Base-by-base conservation (phyloP, 2,113 vertebrate genomes). In the Coptodon bakossiorum region DNA sequence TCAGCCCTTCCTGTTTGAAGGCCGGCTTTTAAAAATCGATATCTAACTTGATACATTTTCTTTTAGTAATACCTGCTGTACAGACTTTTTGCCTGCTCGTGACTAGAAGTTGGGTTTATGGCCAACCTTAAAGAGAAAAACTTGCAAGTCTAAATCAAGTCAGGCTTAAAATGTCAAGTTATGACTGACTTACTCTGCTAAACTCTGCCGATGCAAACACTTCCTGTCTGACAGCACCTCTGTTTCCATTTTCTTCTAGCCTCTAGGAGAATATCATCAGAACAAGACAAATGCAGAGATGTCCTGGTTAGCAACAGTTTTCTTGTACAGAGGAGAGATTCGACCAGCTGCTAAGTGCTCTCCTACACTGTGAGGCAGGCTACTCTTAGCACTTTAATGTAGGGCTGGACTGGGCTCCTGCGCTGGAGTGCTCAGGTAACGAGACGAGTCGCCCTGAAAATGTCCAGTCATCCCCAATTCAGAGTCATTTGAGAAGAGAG, bases 401-500 rank as follows among this genome's bases (percentile, higher is more conserved):
- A 29, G 27, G 16, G 73, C 45, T 50, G 68, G 40, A 76, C 14
- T 48, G 71, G 45, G 10, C 45, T 50, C 4, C 71, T 76, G 71
- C 1, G 0, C 2, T 76, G 43, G 43, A 29, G 71, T 5, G 43
- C 43, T 29, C 9, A 11, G 71, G 6, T 31, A 50, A 78, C 9
- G 3, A 5, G 24, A n/a, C 16, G 0, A 50, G 24, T 29, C 24
- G 3, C 6, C 24, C 43, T 76, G 0, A 78, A 27, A 48, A 27
- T 50, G 43, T 50, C 16, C 43, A 48, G 9, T 50, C 73, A 8
- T 78, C 10, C 27, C 45, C 0, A 6, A 76, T 76, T 48, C 17
- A 0, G 4, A 78, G 6, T 78, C 10, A 78, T 78, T n/a, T 0
- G 27, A 78, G 27, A 4, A 17, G 27, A 79, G 9, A 83, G 19